These are phyloP conservation scores for Yponomeuta malinellus DNA, from an alignment of 2,888 invertebrate genomes.

Conservation along the genomic window DNA sequence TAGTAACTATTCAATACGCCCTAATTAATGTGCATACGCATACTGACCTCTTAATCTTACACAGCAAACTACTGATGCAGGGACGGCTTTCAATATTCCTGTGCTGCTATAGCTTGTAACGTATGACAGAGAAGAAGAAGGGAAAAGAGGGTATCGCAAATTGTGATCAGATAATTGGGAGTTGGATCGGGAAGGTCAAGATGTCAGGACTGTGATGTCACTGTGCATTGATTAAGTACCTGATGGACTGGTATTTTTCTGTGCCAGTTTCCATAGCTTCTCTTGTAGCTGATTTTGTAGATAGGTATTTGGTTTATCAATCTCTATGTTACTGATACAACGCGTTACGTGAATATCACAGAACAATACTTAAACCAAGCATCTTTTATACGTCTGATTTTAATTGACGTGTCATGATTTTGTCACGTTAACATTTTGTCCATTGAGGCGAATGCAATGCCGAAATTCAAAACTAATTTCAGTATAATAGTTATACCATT, in stretches of 20 bases:
- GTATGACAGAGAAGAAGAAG: neutral
- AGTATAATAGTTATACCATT: no score
- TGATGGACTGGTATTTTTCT: neutral
- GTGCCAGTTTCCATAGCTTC: neutral
- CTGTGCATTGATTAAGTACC: neutral
- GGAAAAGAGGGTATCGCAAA: no score
- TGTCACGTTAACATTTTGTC: no score
- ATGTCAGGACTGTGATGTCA: neutral
- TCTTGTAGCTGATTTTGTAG: neutral
- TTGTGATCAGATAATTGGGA: neutral
- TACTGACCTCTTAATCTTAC: neutral
- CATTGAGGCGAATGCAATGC: no score
- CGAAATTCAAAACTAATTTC: no score
- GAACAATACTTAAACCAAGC: no score
- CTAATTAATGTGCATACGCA: slow-evolving; percentile 1
- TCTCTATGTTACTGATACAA: no score
- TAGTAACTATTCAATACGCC: neutral
- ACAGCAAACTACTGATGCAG: neutral
- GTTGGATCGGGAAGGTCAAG: neutral
- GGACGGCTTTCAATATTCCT: neutral
- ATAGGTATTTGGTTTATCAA: neutral
- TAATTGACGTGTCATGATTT: no score
- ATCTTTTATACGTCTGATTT: no score
- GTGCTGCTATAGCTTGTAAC: neutral
- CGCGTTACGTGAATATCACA: no score